phyloP scores from a whole-genome alignment of 1,140 invertebrate genomes.

The Elymnias hypermnestra region DNA sequence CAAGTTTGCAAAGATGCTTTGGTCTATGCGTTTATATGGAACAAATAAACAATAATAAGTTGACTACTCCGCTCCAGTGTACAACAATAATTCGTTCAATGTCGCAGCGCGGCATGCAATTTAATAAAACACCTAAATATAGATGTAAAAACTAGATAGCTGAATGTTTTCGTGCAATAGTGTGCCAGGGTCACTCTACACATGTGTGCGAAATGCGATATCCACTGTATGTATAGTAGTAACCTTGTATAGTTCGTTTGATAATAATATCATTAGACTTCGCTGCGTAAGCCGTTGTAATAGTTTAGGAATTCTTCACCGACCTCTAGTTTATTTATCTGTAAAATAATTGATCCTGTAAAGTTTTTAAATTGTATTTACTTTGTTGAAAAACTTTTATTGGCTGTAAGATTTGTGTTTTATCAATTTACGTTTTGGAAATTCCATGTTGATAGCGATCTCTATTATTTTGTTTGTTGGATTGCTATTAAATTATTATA shows the following conservation, averaged over 20 bases:
- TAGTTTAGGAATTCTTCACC: constrained; percentile 1
- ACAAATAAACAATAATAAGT: background rate
- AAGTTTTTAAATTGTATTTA: too few species aligned
- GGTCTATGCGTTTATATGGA: background rate
- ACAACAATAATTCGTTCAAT: constrained; percentile 27
- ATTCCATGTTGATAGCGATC: too few species aligned
- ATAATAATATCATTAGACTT: constrained; percentile 23
- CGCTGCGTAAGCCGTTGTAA: constrained; percentile 5
- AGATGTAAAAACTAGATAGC: constrained; percentile 26
- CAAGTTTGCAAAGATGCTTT: too few species aligned
- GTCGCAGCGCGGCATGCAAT: constrained; percentile 18
- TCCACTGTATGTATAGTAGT: background rate
- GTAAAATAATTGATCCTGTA: too few species aligned
- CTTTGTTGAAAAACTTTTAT: too few species aligned
- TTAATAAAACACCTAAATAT: constrained; percentile 28
- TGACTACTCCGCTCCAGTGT: background rate
- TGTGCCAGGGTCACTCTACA: constrained; percentile 21
- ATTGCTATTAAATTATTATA: too few species aligned
- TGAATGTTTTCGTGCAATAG: constrained; percentile 24
- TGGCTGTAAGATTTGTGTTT: too few species aligned
- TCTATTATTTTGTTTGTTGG: too few species aligned
- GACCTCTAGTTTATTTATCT: too few species aligned
- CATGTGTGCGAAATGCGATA: constrained; percentile 17
- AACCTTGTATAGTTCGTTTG: constrained; percentile 16
- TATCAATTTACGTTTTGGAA: too few species aligned